Conservation (phyloP, 2,888 invertebrate genomes). For the Dolichomitus sp. region DNA sequence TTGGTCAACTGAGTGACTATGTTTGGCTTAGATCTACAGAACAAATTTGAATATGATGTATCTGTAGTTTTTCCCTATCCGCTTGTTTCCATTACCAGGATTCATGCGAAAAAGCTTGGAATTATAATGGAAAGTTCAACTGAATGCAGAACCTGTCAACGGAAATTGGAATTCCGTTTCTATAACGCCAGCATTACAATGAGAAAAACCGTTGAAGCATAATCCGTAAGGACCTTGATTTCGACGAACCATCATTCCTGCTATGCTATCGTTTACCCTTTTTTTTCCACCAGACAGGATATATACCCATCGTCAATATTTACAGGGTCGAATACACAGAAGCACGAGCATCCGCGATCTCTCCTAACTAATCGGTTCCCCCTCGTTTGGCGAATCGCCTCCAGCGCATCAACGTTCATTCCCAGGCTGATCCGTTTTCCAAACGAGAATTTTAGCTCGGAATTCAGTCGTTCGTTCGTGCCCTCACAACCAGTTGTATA, state of each 20-base stretch:
- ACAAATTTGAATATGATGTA: neutral
- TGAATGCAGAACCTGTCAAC: neutral
- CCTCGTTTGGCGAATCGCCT: slow-evolving; percentile 15
- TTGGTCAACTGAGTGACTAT: neutral
- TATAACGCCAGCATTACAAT: neutral
- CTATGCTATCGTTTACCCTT: neutral
- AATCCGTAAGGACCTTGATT: neutral
- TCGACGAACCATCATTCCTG: neutral
- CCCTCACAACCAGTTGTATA: neutral
- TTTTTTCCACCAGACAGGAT: neutral
- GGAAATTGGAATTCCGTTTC: neutral
- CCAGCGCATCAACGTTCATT: slow-evolving; percentile 1
- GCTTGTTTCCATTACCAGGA: too few relatives aligned
- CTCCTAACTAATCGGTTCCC: slow-evolving; percentile 15
- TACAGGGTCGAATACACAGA: slow-evolving; percentile 16
- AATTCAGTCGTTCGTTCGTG: slow-evolving; percentile 1
- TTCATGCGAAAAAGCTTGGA: too few relatives aligned
- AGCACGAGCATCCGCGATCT: neutral
- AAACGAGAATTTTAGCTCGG: neutral
- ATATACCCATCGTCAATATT: slow-evolving; percentile 27
- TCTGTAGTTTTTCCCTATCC: neutral
- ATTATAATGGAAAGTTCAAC: neutral
- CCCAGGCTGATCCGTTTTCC: slow-evolving; percentile 5
- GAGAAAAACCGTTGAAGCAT: neutral
- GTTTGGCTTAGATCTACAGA: neutral